These are phyloP conservation scores for Octodonta nipae DNA, from an alignment of 2,888 invertebrate species.

Conservation along the genomic window DNA sequence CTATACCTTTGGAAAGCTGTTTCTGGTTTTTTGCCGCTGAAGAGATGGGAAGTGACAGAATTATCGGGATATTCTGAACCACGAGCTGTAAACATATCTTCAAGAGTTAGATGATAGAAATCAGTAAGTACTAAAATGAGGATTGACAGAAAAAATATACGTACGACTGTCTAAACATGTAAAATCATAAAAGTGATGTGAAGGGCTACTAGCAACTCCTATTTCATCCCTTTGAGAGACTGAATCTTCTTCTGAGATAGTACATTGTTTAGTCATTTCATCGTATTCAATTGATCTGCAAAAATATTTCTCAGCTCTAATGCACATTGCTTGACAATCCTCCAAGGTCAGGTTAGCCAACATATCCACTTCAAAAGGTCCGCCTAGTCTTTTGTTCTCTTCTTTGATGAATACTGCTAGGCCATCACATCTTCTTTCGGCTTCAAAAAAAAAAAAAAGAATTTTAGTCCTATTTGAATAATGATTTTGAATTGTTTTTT, in stretches of 20 bases:
- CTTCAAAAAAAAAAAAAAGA: constrained; percentile 34
- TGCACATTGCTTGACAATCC: constrained; percentile 78
- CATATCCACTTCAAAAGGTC: constrained; percentile 78
- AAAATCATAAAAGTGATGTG: constrained; percentile 78
- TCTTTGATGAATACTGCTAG: constrained; percentile 78
- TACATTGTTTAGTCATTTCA: constrained; percentile 72
- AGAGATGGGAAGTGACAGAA: constrained; percentile 71
- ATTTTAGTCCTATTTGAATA: too few relatives aligned
- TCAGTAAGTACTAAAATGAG: too few relatives aligned
- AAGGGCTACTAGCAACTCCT: constrained; percentile 69
- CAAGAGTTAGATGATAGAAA: too few relatives aligned
- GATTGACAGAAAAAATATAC: constrained; percentile 35
- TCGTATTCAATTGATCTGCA: constrained; percentile 84
- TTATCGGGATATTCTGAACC: constrained; percentile 82
- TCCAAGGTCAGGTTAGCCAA: constrained; percentile 75
- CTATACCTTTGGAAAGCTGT: constrained; percentile 81
- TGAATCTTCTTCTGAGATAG: constrained; percentile 83
- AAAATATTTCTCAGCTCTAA: constrained; percentile 76
- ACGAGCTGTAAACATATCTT: constrained; percentile 69
- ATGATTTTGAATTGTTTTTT: too few relatives aligned
- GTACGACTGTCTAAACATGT: constrained; percentile 83
- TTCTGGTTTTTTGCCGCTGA: constrained; percentile 66
- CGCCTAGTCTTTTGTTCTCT: constrained; percentile 74
- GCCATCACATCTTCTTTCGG: constrained; percentile 75
- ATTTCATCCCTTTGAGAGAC: constrained; percentile 80